A percentile compares a stretch with the other conserved stretches of the same genome.
Conservation (phyloP, 1,140 invertebrate species). For the Idris sp. region DNA sequence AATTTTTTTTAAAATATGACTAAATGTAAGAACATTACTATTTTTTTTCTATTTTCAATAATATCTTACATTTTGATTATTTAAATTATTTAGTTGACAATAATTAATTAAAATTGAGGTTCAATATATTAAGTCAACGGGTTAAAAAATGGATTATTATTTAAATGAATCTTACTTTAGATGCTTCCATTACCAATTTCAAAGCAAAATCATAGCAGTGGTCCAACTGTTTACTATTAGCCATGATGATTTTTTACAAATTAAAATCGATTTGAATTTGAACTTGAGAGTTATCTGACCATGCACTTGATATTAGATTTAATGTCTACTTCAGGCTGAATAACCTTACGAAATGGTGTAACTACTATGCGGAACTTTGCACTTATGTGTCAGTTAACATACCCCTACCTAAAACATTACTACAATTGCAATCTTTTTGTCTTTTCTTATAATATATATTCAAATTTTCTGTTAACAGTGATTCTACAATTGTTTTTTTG, state of each 20-base stretch:
- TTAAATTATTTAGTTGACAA: too few species aligned
- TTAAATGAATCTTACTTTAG: conserved; percentile 55
- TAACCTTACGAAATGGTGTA: conserved; percentile 52
- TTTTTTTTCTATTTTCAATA: too few species aligned
- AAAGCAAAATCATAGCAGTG: conserved; percentile 64
- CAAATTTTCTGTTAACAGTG: too few species aligned
- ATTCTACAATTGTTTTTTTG: too few species aligned
- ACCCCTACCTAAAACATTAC: conserved; percentile 54
- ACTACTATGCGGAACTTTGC: conserved; percentile 46
- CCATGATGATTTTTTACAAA: conserved; percentile 43
- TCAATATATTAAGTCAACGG: too few species aligned
- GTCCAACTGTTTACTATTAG: conserved; percentile 38
- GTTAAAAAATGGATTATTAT: too few species aligned
- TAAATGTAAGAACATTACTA: too few species aligned
- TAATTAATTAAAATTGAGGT: too few species aligned
- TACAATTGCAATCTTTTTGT: conserved; percentile 20
- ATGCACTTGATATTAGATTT: conserved; percentile 10
- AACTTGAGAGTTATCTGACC: conserved; percentile 39
- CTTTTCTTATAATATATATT: too few species aligned
- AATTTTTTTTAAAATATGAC: too few species aligned
- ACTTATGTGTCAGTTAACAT: conserved; percentile 60
- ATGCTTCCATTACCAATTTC: conserved; percentile 63
- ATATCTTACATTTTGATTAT: too few species aligned
- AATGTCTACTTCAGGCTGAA: conserved; percentile 7
- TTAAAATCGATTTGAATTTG: not conserved